Base-by-base conservation (phyloP, 2,888 invertebrate genomes). In the Athrips mouffetella region DNA sequence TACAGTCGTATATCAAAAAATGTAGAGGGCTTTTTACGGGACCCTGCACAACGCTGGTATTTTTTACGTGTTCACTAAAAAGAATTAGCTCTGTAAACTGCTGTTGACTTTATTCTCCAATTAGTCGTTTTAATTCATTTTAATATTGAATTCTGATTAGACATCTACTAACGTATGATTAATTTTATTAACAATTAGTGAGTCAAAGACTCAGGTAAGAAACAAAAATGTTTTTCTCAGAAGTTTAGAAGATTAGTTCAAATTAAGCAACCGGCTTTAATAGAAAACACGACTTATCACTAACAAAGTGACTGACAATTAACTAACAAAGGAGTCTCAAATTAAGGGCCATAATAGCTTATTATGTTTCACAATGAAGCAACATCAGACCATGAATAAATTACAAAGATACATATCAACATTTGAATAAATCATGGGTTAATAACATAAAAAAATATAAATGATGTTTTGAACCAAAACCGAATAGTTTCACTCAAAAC, bases 401-500 rank as follows among this genome's bases (percentile, higher is more conserved):
- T 37, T 37, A 37, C 21, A 37, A 11, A 37, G 37, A 37, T 37
- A 37, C 37, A 11, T 21, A 37, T 37, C 37, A 37, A 16, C 37
- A 41, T 41, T 29, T 18, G 42, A 42, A 42, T 29, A 42, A 42
- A 42, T 25, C 29, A 42, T 2, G 18, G 27, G 27, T 25, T 29
- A 42, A 42, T 42, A 23, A 42, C 25, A 44, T 44, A 30, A 31
- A 44, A 30, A 44, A 40, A 21, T 30, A 44, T 18, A 44, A 44
- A 44, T 44, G 44, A 44, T 44, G 21, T 44, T 20, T 30, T 21
- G 21, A 44, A 44, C 44, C 44, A 44, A 44, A 44, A 44, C 30
- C 31, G 44, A 44, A 30, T 44, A 1, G 27, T 31, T 44, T 44
- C 29, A 30, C 44, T 44, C 30, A 30, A 44, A 44, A 44, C 44